Evolutionary conservation across 2,113 vertebrate genomes (phyloP).

Genomic region (Misgurnus anguillicaudatus): DNA sequence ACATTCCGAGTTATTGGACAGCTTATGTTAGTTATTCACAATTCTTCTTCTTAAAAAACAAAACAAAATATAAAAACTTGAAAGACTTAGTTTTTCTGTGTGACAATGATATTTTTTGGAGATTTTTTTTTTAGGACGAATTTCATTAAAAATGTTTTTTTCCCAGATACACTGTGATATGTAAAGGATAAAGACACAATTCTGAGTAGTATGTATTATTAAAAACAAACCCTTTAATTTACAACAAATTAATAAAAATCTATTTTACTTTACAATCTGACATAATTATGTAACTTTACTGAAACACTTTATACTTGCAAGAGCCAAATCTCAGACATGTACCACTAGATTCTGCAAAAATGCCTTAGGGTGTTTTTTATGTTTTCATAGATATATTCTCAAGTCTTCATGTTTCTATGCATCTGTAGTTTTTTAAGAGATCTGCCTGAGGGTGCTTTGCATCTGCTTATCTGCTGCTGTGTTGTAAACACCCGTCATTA

Average conservation of each 20-base stretch:
- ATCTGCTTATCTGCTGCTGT: background rate
- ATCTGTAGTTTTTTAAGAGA: constrained; percentile 7
- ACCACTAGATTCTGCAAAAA: background rate
- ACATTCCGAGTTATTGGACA: background rate
- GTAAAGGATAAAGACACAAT: background rate
- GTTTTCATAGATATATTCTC: too few species aligned
- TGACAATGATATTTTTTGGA: background rate
- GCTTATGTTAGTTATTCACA: background rate
- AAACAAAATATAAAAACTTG: too few species aligned
- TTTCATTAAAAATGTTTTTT: background rate
- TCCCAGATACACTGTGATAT: too few species aligned
- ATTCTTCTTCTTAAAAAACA: background rate
- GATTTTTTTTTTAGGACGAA: background rate
- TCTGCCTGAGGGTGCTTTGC: background rate
- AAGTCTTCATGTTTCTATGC: background rate
- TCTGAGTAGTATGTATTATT: background rate
- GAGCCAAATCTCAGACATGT: background rate
- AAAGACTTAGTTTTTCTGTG: background rate
- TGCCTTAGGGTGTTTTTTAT: too few species aligned
- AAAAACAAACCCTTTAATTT: background rate
- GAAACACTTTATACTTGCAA: background rate
- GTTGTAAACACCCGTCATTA: constrained; percentile 16
- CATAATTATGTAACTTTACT: background rate
- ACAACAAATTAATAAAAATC: too few species aligned
- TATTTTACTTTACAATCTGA: too few species aligned